These are phyloP conservation scores for Narcine bancroftii DNA, from an alignment of 2,113 vertebrate genomes.

Conservation along the genomic window DNA sequence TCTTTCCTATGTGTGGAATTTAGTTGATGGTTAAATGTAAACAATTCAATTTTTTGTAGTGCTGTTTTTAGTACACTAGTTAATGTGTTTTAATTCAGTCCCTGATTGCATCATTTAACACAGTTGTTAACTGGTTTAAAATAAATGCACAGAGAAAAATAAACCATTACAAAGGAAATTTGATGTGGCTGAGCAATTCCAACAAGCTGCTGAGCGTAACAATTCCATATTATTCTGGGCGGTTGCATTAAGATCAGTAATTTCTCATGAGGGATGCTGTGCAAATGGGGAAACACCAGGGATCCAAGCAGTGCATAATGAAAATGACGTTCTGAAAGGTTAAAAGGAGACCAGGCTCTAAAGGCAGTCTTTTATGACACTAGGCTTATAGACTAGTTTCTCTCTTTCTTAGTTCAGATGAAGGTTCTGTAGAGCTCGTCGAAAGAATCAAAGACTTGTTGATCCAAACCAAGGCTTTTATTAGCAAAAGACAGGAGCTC, in stretches of 20 bases:
- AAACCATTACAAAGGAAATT: neutral
- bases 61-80: constrained; percentile 17
- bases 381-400: too few relatives aligned
- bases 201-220: neutral
- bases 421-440: too few relatives aligned
- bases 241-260: constrained; percentile 8
- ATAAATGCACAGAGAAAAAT: constrained; percentile 25
- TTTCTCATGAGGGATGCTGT: neutral
- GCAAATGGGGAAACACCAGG: neutral
- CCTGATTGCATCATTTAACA: constrained; percentile 22
- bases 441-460: too few relatives aligned
- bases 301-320: neutral
- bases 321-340: neutral
- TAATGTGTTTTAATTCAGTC: constrained; percentile 16
- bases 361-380: neutral
- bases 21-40: constrained; percentile 12
- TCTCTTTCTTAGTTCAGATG: too few relatives aligned
- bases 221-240: neutral
- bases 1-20: neutral
- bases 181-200: neutral
- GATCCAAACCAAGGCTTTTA: too few relatives aligned
- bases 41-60: constrained; percentile 9
- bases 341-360: neutral
- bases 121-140: constrained; percentile 16
- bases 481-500: too few relatives aligned